Base-by-base conservation (phyloP, 2,797 vertebrate species). In the Macroramphosus scolopax region DNA sequence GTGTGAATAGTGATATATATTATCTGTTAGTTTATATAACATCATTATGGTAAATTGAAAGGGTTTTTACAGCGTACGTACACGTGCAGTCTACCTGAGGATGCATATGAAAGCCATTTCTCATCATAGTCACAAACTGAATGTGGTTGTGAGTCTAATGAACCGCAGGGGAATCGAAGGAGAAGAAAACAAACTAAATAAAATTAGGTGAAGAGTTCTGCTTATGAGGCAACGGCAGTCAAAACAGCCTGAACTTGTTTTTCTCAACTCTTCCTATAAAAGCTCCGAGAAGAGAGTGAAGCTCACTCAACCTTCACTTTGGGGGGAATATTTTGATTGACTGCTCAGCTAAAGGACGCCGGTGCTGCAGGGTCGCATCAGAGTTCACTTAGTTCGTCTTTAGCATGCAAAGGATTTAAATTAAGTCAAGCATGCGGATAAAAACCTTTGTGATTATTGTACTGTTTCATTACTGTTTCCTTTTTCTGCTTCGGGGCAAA, bases 221-320 rank as follows among this genome's bases (percentile, higher is more conserved):
- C 57, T 54, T 39, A 6, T 2, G 31, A 82, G 63, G 60, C 42
- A 53, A 64, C 58, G 59, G 20, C 54, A 48, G 37, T 57, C 35
- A 43, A 48, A 78, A 67, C 54, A 68, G 57, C 64, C 41, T n/a
- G 3, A 59, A 32, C 44, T 61, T 65, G 45, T 77, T 72, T 80
- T 69, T 60, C 50, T 70, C 36, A 11, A 2, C 45, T 51, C 30
- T 17, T 30, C 7, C 22, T 44, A 6, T 45, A 10, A 58, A 64
- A 15, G 42, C 59, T 58, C 9, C 8, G 61, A 35, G 52, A 51
- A 57, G 63, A 50, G 30, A 9, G 28, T 10, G 4, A 9, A 54
- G 50, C 57, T 44, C 17, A 3, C 29, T 61, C 37, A 13, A 10
- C n/a, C 49, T 44, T 29, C 49, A 30, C 50, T 48, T 46, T 41